Conservation (phyloP, 2,113 vertebrate genomes). For the Azemiops feae region DNA sequence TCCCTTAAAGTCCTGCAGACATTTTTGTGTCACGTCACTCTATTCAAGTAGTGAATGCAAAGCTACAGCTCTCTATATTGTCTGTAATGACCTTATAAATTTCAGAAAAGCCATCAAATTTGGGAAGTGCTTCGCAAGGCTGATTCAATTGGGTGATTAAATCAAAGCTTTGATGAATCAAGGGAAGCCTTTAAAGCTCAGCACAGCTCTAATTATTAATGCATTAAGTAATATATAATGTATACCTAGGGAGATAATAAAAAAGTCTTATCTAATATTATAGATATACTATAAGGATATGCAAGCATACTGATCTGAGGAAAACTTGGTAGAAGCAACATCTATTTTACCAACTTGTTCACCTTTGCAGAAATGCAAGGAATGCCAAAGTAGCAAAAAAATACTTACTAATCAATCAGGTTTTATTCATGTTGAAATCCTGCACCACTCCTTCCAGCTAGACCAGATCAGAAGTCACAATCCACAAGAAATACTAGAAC, state of each 20-base stretch:
- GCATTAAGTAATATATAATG: background rate
- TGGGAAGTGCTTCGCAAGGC: background rate
- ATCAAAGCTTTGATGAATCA: background rate
- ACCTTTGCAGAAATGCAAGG: background rate
- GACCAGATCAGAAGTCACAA: background rate
- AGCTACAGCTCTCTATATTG: background rate
- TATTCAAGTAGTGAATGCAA: background rate
- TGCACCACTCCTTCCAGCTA: background rate
- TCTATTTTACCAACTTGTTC: background rate
- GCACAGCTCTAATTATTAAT: background rate
- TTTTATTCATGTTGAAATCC: background rate
- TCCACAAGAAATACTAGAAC: background rate
- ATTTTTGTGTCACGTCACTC: background rate
- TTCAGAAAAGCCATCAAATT: background rate
- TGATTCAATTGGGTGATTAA: background rate
- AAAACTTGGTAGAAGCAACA: background rate
- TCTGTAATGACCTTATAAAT: background rate
- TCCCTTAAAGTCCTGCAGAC: background rate
- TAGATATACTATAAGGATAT: background rate
- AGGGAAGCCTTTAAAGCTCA: background rate
- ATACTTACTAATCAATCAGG: background rate
- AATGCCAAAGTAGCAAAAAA: background rate
- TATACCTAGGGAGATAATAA: background rate
- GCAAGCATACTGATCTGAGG: background rate
- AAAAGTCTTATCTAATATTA: background rate